Conservation (phyloP, 2,888 invertebrate species). For the Bhutanitis thaidina region DNA sequence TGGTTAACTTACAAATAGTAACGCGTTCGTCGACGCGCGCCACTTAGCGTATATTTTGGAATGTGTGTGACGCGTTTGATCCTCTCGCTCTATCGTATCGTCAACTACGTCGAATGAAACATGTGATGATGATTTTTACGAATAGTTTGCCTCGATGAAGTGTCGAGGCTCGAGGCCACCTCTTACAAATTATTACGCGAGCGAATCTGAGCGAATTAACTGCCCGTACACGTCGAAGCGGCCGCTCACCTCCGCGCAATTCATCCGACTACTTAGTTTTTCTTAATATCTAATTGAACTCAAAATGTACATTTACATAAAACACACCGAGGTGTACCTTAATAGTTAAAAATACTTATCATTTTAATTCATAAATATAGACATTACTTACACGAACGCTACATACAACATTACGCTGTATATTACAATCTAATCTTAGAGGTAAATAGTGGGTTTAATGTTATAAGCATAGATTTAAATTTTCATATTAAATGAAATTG, state of each 20-base stretch:
- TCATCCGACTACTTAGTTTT: constrained; percentile 24
- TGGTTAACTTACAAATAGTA: constrained; percentile 73
- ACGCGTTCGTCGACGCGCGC: constrained; percentile 57
- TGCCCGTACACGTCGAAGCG: constrained; percentile 22
- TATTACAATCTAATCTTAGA: constrained; percentile 63
- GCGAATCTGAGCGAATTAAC: constrained; percentile 67
- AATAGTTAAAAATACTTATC: constrained; percentile 64
- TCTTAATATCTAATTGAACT: constrained; percentile 63
- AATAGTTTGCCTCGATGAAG: background rate
- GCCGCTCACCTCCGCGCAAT: constrained; percentile 16
- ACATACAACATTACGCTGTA: constrained; percentile 60
- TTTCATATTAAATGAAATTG: constrained; percentile 42
- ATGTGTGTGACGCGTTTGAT: constrained; percentile 68
- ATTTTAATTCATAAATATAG: constrained; percentile 72
- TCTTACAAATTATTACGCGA: constrained; percentile 37
- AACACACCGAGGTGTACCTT: constrained; percentile 67
- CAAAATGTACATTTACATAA: constrained; percentile 69
- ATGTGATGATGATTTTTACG: constrained; percentile 19
- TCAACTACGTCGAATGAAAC: constrained; percentile 5
- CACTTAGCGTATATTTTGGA: constrained; percentile 69
- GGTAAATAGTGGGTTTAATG: constrained; percentile 66
- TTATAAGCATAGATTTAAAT: constrained; percentile 46
- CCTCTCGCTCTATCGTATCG: constrained; percentile 33
- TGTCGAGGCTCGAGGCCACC: background rate
- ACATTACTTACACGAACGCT: constrained; percentile 62